These are phyloP conservation scores for Octonoba sinensis DNA, from an alignment of 2,888 invertebrate genomes.

Conservation along the genomic window DNA sequence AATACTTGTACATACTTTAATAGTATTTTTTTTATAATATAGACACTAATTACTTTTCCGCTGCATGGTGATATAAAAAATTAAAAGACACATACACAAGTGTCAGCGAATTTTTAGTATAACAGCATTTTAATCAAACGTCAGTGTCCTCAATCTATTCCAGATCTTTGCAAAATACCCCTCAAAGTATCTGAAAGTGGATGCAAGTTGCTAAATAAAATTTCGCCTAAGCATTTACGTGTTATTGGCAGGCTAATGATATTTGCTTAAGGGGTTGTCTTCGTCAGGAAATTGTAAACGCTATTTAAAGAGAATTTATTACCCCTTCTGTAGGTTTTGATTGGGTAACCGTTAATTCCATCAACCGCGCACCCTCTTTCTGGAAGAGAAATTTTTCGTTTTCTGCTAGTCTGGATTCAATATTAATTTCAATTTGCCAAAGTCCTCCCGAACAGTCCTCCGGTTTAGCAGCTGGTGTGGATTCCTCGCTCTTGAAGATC, in stretches of 20 bases:
- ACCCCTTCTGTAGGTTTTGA: conserved; percentile 32
- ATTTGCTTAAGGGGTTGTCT: conserved; percentile 14
- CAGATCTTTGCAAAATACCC: too few species aligned
- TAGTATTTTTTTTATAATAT: too few species aligned
- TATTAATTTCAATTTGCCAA: conserved; percentile 63
- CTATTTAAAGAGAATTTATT: conserved; percentile 60
- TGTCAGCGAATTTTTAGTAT: too few species aligned
- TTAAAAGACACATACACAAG: too few species aligned
- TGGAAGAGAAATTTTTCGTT: conserved; percentile 44
- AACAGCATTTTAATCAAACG: conserved; percentile 4
- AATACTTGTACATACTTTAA: too few species aligned
- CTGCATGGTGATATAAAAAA: too few species aligned
- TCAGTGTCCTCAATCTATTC: background rate
- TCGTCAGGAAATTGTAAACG: conserved; percentile 21
- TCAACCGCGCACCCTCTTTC: conserved; percentile 33
- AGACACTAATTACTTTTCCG: too few species aligned
- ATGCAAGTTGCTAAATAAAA: too few species aligned
- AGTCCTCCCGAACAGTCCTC: conserved; percentile 13
- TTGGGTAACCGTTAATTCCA: conserved; percentile 54
- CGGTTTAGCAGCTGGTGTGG: conserved; percentile 15
- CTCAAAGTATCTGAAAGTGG: too few species aligned
- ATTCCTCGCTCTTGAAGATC: too few species aligned
- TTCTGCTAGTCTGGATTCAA: conserved; percentile 38
- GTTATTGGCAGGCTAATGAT: conserved; percentile 12
- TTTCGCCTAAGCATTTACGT: background rate